A percentile compares a stretch with the other conserved stretches of the same genome.
Evolutionary conservation across 2,113 vertebrate species (phyloP).

Genomic region (Rousettus leschenaultii): DNA sequence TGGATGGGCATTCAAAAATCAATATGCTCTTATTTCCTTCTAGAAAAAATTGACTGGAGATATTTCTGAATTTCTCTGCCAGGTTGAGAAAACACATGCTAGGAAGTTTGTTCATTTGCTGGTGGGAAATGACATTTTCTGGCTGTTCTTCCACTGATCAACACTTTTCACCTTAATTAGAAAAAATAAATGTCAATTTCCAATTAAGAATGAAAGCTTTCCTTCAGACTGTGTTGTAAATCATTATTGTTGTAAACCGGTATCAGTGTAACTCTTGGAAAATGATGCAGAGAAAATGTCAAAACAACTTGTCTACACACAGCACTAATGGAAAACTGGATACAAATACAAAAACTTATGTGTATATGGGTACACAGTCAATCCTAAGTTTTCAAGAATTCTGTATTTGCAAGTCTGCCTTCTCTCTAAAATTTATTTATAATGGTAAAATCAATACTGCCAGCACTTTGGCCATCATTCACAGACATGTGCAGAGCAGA

Average conservation of each 20-base stretch:
- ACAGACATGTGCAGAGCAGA: background rate
- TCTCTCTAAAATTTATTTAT: background rate
- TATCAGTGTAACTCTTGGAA: background rate
- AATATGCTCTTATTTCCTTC: background rate
- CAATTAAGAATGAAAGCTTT: background rate
- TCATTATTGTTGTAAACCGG: background rate
- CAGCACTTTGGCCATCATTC: background rate
- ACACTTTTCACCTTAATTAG: background rate
- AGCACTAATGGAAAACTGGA: background rate
- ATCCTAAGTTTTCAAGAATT: background rate
- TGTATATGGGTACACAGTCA: background rate
- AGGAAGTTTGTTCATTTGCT: background rate
- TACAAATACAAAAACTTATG: background rate
- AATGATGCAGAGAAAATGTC: background rate
- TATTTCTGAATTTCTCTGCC: background rate
- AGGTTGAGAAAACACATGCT: background rate
- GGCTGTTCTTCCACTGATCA: background rate
- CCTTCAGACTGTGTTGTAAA: background rate
- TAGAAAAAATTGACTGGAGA: background rate
- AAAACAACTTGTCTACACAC: background rate
- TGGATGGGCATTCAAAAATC: background rate
- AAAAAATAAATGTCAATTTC: background rate
- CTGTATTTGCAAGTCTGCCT: background rate
- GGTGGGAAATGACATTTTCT: background rate
- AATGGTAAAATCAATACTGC: background rate